These are phyloP conservation scores for Schlechtendalia chinensis DNA, from an alignment of 1,140 invertebrate species.

Conservation along the genomic window DNA sequence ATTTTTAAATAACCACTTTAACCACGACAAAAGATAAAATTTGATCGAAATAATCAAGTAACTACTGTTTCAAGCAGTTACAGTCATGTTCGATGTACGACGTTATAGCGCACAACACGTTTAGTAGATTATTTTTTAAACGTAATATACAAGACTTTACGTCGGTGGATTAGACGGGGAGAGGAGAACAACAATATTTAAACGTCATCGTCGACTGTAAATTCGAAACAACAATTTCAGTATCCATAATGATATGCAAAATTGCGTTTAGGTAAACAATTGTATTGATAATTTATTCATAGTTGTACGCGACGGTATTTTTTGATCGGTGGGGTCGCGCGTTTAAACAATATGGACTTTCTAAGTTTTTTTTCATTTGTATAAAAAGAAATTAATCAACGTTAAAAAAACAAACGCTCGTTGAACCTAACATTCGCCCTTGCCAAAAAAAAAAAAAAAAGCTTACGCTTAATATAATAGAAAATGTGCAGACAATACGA, in stretches of 20 bases:
- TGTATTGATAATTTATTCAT: too few species aligned
- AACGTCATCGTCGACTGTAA: not conserved
- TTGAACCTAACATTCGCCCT: conserved; percentile 18
- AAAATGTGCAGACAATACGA: not conserved
- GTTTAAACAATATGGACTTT: conserved; percentile 2
- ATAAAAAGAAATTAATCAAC: conserved; percentile 10
- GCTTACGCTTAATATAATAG: not conserved
- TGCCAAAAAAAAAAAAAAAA: conserved; percentile 13
- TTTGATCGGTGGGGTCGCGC: not conserved
- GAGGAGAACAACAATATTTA: not conserved
- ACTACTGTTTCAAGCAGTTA: not conserved
- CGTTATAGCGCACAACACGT: not conserved
- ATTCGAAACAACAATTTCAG: not conserved
- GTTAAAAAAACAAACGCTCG: not conserved
- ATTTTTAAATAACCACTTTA: too few species aligned
- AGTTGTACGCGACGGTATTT: too few species aligned
- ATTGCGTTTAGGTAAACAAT: not conserved
- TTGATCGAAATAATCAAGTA: too few species aligned
- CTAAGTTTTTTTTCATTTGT: not conserved
- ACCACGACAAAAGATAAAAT: too few species aligned
- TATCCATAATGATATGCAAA: not conserved
- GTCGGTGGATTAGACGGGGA: not conserved
- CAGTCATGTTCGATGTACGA: not conserved
- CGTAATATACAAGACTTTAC: not conserved
- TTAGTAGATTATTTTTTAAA: not conserved